phyloP scores from a whole-genome alignment of 2,797 vertebrate genomes.

The Neomorphus geoffroyi region DNA sequence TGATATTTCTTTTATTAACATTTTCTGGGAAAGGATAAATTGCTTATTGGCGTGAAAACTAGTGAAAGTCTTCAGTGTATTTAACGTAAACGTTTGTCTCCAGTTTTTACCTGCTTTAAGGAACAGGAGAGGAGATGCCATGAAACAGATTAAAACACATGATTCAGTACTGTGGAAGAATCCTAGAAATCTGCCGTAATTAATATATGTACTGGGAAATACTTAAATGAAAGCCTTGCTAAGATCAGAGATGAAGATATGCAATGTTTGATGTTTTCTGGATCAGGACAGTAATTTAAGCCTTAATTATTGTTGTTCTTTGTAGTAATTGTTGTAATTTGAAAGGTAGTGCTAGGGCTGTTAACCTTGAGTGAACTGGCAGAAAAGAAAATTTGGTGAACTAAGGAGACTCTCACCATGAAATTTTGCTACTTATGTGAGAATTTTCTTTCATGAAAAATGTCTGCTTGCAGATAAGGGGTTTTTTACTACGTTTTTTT shows the following conservation, averaged over 20 bases:
- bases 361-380: background rate
- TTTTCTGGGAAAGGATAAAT: background rate
- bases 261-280: background rate
- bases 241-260: background rate
- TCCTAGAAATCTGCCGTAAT: background rate
- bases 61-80: background rate
- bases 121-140: background rate
- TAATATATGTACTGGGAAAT: background rate
- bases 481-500: background rate
- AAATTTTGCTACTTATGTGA: background rate
- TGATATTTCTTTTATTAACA: background rate
- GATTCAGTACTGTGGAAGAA: background rate
- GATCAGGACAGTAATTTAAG: background rate
- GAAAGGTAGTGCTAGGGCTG: background rate
- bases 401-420: background rate
- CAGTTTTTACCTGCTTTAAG: background rate
- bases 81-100: background rate
- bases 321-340: background rate
- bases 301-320: background rate
- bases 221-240: background rate
- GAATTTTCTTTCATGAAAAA: background rate
- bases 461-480: background rate
- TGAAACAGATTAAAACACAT: background rate
- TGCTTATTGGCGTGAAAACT: background rate
- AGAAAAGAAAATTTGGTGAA: background rate